Conservation (phyloP, 2,888 invertebrate genomes). For the Drosophila maculinotata region DNA sequence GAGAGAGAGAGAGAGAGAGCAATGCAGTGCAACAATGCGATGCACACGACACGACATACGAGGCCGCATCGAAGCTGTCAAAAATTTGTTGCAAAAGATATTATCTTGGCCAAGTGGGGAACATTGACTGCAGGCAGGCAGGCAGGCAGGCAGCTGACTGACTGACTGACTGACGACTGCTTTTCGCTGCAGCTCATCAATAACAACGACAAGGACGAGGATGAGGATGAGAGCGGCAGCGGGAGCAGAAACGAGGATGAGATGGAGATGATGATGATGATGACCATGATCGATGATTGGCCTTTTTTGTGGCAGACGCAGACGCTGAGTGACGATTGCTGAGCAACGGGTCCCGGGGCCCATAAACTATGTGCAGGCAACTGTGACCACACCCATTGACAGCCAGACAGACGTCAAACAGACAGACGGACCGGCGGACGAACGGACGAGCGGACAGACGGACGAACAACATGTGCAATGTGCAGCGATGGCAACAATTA, state of each 20-base stretch:
- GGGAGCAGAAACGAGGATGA: slow-evolving; percentile 10
- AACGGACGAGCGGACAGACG: slow-evolving; percentile 2
- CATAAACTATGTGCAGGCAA: slow-evolving; percentile 62
- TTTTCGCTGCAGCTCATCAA: slow-evolving; percentile 67
- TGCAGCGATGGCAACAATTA: slow-evolving; percentile 71
- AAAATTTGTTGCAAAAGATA: slow-evolving; percentile 84
- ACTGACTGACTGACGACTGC: slow-evolving; percentile 60
- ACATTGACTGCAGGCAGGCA: slow-evolving; percentile 38
- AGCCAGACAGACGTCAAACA: slow-evolving; percentile 35
- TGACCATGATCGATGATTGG: slow-evolving; percentile 84
- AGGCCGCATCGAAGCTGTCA: slow-evolving; percentile 80
- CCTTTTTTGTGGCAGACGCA: slow-evolving; percentile 71
- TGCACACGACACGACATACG: slow-evolving; percentile 42
- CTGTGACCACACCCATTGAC: slow-evolving; percentile 76
- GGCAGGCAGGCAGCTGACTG: too few relatives aligned
- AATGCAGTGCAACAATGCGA: slow-evolving; percentile 26
- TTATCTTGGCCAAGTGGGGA: slow-evolving; percentile 69
- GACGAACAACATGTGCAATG: slow-evolving; percentile 56
- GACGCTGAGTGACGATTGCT: slow-evolving; percentile 75
- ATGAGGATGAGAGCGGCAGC: slow-evolving; percentile 16
- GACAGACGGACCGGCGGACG: background rate
- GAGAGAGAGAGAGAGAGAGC: background rate
- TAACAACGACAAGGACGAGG: slow-evolving; percentile 58
- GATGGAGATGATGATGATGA: slow-evolving; percentile 41
- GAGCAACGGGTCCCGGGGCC: slow-evolving; percentile 45